Evolutionary conservation across 35 echinoderm and acorn worm genomes (phyloP).

Genomic region (Chiridota heheva): DNA sequence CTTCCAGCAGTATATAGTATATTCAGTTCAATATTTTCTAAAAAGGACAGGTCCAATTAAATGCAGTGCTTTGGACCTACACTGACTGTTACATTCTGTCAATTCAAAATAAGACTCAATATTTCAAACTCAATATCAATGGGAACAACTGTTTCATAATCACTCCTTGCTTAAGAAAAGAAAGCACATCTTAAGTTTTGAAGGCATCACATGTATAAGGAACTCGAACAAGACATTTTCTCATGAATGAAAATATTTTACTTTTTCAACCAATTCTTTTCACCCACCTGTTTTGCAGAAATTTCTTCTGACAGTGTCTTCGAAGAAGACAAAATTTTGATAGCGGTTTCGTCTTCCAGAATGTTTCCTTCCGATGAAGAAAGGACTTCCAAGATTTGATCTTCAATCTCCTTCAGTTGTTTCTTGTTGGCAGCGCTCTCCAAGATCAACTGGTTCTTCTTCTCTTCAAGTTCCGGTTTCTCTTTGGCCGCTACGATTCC

Average conservation of each 20-base stretch:
- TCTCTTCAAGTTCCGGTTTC: slow-evolving; percentile 98
- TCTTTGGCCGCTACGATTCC: slow-evolving; percentile 99
- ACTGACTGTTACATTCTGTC: too few species aligned
- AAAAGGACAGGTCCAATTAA: too few species aligned
- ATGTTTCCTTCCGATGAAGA: slow-evolving; percentile 97
- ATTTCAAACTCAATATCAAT: too few species aligned
- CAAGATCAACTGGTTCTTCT: slow-evolving; percentile 98
- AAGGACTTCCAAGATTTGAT: slow-evolving; percentile 92
- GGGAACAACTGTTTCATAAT: too few species aligned
- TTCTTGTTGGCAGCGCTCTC: slow-evolving; percentile 98
- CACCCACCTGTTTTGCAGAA: slow-evolving; percentile 89
- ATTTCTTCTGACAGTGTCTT: slow-evolving; percentile 98
- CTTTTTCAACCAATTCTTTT: not conserved
- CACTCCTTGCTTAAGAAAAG: too few species aligned
- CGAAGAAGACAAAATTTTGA: slow-evolving; percentile 96
- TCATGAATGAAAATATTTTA: not conserved
- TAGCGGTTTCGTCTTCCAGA: slow-evolving; percentile 96
- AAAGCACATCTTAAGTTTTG: too few species aligned
- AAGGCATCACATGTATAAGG: not conserved
- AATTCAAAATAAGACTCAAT: too few species aligned
- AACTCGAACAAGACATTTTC: not conserved
- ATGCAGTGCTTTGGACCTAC: too few species aligned
- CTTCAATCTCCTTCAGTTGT: slow-evolving; percentile 98
- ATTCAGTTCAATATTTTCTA: too few species aligned
- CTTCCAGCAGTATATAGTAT: too few species aligned